A percentile compares a stretch with the other conserved stretches of the same genome.
Conservation (phyloP, 2,888 invertebrate species). For the Agonopterix subpropinquella region DNA sequence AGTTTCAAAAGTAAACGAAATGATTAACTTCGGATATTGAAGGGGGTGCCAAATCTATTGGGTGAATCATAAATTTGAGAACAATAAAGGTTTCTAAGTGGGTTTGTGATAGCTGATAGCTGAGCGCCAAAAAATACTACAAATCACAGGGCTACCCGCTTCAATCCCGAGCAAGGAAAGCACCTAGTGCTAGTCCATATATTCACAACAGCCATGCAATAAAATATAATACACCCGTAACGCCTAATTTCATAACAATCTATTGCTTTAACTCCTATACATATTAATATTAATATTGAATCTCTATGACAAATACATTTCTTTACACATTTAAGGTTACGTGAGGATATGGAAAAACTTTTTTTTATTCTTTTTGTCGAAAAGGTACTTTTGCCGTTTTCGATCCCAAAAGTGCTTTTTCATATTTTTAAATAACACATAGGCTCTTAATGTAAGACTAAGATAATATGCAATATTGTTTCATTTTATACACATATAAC, state of each 20-base stretch:
- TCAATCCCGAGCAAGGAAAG: conserved; percentile 17
- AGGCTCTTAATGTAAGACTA: conserved; percentile 17
- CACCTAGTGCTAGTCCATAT: conserved; percentile 48
- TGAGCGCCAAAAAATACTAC: too few relatives aligned
- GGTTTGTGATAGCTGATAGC: too few relatives aligned
- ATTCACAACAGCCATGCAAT: conserved; percentile 45
- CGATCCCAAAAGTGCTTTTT: conserved; percentile 12
- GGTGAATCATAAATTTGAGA: too few relatives aligned
- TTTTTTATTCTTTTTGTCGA: conserved; percentile 2
- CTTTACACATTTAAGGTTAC: conserved; percentile 27
- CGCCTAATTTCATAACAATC: conserved; percentile 55
- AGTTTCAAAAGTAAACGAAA: too few relatives aligned
- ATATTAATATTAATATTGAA: conserved; percentile 20
- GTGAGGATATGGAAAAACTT: conserved; percentile 22
- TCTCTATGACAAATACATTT: conserved; percentile 29
- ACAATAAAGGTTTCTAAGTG: too few relatives aligned
- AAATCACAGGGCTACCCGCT: too few relatives aligned
- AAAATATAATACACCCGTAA: conserved; percentile 50
- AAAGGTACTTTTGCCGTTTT: conserved; percentile 11
- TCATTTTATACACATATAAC: conserved; percentile 20
- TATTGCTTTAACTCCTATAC: conserved; percentile 50
- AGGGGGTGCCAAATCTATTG: too few relatives aligned
- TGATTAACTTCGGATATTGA: too few relatives aligned
- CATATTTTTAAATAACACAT: conserved; percentile 13
- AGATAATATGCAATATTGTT: conserved; percentile 16